Base-by-base conservation (phyloP, 2,113 vertebrate genomes). In the Sarotherodon lohbergeri region DNA sequence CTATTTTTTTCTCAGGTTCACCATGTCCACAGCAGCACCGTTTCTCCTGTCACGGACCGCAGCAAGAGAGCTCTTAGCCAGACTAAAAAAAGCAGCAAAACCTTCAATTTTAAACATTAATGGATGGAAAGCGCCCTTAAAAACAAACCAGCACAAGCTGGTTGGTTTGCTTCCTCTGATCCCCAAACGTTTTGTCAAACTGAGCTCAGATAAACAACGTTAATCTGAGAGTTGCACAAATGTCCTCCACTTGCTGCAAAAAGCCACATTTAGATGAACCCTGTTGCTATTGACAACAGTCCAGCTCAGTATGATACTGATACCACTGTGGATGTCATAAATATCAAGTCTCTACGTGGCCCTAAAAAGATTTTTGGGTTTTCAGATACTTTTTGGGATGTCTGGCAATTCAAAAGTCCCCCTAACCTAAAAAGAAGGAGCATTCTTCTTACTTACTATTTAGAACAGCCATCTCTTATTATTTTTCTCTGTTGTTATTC, bases 1-100 rank as follows among this genome's bases (percentile, higher is more conserved):
- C 76, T 95, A 88, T 95, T 92, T 93, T 48, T 93, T 93, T 85
- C 93, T 91, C 88, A 95, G 94, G 95, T 94, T 87, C 91, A 9
- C 66, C 91, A 61, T 4, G 89, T 68, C 92, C 90, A 84, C 92
- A 41, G 78, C 93, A 88, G 24, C 92, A 48, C 80, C 16, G 89
- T 9, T 91, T 90, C 89, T 91, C 89, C 91, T 56, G 88, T 84
- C 83, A 82, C 13, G 50, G 92, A 93, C 85, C 16, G 63, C 81
- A 12, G 46, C 87, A 27, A 8, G 61, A 81, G 81, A 84, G 76
- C 84, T 71, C 71, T 86, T 87, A 93, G 71, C 50, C 86, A 91
- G 48, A 80, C 71, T 59, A 11, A 22, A 61, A 54, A 71, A 68
- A 61, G 61, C 92, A 41, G 32, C 84, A 78, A 84, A 73, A 76